Evolutionary conservation across 2,113 vertebrate genomes (phyloP).

Genomic region (Electrona antarctica): DNA sequence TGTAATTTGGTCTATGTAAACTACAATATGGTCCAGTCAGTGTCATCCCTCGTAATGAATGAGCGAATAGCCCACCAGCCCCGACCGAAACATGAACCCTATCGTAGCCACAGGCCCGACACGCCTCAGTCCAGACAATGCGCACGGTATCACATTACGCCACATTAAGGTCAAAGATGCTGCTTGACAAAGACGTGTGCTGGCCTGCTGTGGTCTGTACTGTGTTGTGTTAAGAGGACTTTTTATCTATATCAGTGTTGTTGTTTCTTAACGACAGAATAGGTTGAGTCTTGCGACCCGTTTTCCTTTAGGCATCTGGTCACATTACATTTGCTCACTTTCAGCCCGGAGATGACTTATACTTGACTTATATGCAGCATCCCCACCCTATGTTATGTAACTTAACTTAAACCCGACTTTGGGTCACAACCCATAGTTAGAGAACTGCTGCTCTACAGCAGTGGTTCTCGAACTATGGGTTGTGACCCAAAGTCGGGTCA

Average conservation of each 20-base stretch:
- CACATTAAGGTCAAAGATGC: slow-evolving; percentile 25
- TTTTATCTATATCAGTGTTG: neutral
- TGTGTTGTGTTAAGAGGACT: neutral
- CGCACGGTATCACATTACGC: slow-evolving; percentile 38
- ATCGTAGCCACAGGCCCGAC: slow-evolving; percentile 16
- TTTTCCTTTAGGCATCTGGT: too few species aligned
- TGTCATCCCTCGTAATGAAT: neutral
- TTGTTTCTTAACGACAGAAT: too few species aligned
- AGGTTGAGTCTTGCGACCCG: too few species aligned
- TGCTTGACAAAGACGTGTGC: slow-evolving; percentile 19
- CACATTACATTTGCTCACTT: neutral
- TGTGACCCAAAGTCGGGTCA: too few species aligned
- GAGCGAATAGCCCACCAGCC: neutral
- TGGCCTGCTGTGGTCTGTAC: slow-evolving; percentile 9
- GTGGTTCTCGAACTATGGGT: too few species aligned
- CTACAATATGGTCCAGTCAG: neutral
- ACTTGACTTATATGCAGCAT: too few species aligned
- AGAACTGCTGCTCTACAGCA: too few species aligned
- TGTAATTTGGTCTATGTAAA: neutral
- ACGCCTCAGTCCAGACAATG: slow-evolving; percentile 49
- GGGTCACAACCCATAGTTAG: too few species aligned
- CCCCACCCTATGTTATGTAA: too few species aligned
- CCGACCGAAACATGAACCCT: slow-evolving; percentile 21
- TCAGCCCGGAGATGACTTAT: neutral
- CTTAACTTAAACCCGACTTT: too few species aligned